phyloP scores from a whole-genome alignment of 2,888 invertebrate genomes.

The Oscheius sp. region DNA sequence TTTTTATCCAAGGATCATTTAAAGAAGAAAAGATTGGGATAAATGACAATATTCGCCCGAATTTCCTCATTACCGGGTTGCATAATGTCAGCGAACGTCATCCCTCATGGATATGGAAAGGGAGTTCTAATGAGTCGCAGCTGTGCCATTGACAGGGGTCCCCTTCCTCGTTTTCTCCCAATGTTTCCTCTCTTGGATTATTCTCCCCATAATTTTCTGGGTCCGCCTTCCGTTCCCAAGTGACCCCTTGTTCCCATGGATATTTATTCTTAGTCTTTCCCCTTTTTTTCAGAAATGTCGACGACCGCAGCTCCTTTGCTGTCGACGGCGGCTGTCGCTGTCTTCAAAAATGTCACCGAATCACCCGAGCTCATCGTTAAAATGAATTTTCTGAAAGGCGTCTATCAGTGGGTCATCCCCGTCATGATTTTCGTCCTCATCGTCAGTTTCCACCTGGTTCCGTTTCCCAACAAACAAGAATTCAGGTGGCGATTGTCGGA shows the following conservation, averaged over 20 bases:
- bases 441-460: slow-evolving; percentile 46
- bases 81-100: not conserved
- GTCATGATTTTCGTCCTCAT: slow-evolving; percentile 66
- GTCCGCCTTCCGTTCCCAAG: too few relatives aligned
- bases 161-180: not conserved
- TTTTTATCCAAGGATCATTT: too few relatives aligned
- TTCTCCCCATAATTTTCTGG: slow-evolving; percentile 4
- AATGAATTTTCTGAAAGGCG: slow-evolving; percentile 40
- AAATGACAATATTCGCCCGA: not conserved
- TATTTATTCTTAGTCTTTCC: too few relatives aligned
- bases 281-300: not conserved
- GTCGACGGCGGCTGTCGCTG: not conserved
- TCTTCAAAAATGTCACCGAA: not conserved
- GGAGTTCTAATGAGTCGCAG: slow-evolving; percentile 24
- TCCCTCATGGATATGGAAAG: slow-evolving; percentile 1
- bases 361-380: not conserved
- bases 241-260: too few relatives aligned
- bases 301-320: slow-evolving; percentile 10
- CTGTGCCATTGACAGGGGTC: not conserved
- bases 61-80: not conserved
- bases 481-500: slow-evolving; percentile 69
- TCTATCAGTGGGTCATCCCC: slow-evolving; percentile 66
- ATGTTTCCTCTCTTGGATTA: not conserved
- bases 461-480: not conserved
- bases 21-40: too few relatives aligned